Conservation (phyloP, 2,888 invertebrate species). For the Agonopterix heracliana region DNA sequence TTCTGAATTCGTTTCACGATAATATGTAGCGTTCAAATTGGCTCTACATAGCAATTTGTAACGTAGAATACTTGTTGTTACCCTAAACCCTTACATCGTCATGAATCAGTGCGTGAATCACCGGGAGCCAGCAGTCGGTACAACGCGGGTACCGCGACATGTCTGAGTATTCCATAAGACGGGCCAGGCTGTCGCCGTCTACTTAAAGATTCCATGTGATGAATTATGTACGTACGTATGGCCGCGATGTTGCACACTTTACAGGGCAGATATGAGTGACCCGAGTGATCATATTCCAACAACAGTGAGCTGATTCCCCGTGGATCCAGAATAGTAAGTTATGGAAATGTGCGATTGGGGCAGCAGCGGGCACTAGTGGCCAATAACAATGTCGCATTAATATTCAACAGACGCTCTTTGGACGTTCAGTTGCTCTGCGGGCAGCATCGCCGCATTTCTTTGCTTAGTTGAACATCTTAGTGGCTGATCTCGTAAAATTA, state of each 20-base stretch:
- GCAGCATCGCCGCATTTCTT: conserved; percentile 58
- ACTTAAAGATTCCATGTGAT: conserved; percentile 43
- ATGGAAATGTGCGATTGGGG: conserved; percentile 75
- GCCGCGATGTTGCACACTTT: conserved; percentile 47
- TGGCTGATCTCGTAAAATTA: conserved; percentile 31
- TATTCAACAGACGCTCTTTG: conserved; percentile 73
- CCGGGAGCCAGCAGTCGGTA: no score
- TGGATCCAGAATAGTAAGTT: conserved; percentile 75
- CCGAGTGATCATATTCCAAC: conserved; percentile 63
- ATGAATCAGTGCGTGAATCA: background rate
- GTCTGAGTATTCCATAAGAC: conserved; percentile 33
- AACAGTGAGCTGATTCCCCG: conserved; percentile 65
- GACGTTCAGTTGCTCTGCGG: conserved; percentile 56
- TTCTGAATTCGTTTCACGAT: no score
- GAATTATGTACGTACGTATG: conserved; percentile 47
- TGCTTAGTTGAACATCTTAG: conserved; percentile 40
- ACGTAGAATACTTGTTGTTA: no score
- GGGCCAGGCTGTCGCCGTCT: conserved; percentile 21
- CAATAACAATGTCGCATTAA: conserved; percentile 76
- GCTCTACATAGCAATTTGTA: no score
- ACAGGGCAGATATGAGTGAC: conserved; percentile 55
- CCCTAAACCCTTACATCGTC: no score
- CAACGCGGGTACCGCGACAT: background rate
- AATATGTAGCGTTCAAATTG: no score
- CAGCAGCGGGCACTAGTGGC: conserved; percentile 71